Evolutionary conservation across 2,797 vertebrate species (phyloP), one percentile per base, ranked within the genome.

Genomic region (Galaxias olidus): DNA sequence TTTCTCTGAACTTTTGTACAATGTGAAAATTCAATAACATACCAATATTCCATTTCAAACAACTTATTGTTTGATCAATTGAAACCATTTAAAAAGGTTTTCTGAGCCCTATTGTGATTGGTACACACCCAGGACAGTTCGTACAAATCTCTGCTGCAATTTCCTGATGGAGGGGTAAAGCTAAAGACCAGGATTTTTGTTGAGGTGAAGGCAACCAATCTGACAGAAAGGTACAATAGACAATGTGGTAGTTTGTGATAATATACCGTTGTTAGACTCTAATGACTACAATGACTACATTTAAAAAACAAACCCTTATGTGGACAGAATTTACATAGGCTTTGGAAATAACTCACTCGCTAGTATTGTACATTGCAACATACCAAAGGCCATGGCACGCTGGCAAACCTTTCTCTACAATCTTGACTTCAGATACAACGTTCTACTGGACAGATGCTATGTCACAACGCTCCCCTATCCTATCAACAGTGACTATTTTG

Each of bases 161-260:
- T 90, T 1, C 89, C 89, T 13, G 4, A 60, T 1, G 41, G 9
- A 18, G 91, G 90, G 9, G 75, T 91, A 30, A 65, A 79, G 50
- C 77, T 92, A 9, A 92, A 91, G 77, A 90, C 84, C 40, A 86
- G 86, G 73, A 87, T 92, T 69, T 92, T 81, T 79, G 88, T 88
- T 1, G 42, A 87, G 66, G 88, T 92, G 43, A 84, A 82, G 60
- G 90, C 91, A 0, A 88, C 83, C 14, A 90, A 91, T 68, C 87
- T 91, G n/a, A 88, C 86, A 1, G 69, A 63, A 56, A 88, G 84
- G 89, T 91, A 72, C 10, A 5, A 30, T 3, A 30, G 30, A 30
- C 30, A 30, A 30, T 30, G 30, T 30, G 30, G 6, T 30, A 30
- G 30, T 30, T 30, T 30, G 30, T 30, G 30, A 30, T 30, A 30